These are phyloP conservation scores for Nipponacmea schrenckii DNA, from an alignment of 2,888 invertebrate species.

Conservation along the genomic window DNA sequence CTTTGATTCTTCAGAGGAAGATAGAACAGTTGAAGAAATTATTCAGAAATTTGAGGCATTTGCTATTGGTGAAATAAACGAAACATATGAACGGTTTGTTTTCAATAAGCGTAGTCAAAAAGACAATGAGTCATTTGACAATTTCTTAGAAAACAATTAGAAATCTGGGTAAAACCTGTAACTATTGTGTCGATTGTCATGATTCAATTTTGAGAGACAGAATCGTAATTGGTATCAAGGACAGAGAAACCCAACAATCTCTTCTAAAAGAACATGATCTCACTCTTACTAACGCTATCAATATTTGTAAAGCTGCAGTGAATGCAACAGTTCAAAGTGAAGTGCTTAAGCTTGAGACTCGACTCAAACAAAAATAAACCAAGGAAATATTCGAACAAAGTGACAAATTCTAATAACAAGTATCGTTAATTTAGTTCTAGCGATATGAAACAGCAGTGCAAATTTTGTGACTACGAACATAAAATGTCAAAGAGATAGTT, in stretches of 20 bases:
- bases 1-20: constrained; percentile 16
- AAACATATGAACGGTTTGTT: constrained; percentile 27
- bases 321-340: constrained; percentile 15
- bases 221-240: constrained; percentile 22
- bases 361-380: too few relatives aligned
- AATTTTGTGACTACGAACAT: too few relatives aligned
- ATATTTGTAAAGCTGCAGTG: constrained; percentile 24
- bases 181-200: constrained; percentile 14
- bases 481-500: too few relatives aligned
- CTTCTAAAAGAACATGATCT: constrained; percentile 21
- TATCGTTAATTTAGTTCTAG: too few relatives aligned
- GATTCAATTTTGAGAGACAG: constrained; percentile 22
- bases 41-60: constrained; percentile 23
- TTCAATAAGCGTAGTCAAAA: constrained; percentile 26
- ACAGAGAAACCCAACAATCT: constrained; percentile 17
- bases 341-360: too few relatives aligned
- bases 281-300: constrained; percentile 18
- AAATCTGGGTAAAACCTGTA: constrained; percentile 26
- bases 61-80: constrained; percentile 26
- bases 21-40: constrained; percentile 11
- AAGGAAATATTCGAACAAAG: too few relatives aligned
- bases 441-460: too few relatives aligned
- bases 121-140: constrained; percentile 23
- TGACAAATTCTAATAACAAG: too few relatives aligned
- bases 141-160: constrained; percentile 18